Evolutionary conservation across 2,888 invertebrate species (phyloP).

Genomic region (Lepidocyrtinus sp.): DNA sequence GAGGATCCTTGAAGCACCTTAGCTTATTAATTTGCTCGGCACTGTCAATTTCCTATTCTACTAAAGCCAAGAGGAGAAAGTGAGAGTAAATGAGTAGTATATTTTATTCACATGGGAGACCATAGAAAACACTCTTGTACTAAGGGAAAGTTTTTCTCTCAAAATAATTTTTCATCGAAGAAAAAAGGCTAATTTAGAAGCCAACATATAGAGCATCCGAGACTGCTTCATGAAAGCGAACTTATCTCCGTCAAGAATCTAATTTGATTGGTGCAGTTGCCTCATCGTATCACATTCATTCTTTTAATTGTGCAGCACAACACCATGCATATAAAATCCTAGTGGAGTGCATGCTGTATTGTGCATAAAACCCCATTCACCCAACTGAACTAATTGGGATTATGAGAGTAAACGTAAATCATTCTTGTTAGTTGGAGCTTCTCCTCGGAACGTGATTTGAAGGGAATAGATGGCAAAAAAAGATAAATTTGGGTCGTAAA

Average conservation of each 20-base stretch:
- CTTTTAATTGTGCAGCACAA: background rate
- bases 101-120: too few relatives aligned
- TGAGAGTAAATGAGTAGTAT: too few relatives aligned
- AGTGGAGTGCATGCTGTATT: too few relatives aligned
- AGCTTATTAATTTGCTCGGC: background rate
- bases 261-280: background rate
- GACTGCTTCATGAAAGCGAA: background rate
- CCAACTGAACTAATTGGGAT: conserved; percentile 4
- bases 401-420: background rate
- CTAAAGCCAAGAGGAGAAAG: too few relatives aligned
- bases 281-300: background rate
- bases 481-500: background rate
- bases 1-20: background rate
- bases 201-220: too few relatives aligned
- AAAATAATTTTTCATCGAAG: too few relatives aligned
- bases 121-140: too few relatives aligned
- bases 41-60: background rate
- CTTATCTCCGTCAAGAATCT: background rate
- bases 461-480: background rate
- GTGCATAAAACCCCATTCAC: background rate
- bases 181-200: too few relatives aligned
- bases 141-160: too few relatives aligned
- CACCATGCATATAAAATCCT: background rate
- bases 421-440: background rate
- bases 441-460: background rate